phyloP scores from a whole-genome alignment of 2,113 vertebrate species.

The Cairina moschata region DNA sequence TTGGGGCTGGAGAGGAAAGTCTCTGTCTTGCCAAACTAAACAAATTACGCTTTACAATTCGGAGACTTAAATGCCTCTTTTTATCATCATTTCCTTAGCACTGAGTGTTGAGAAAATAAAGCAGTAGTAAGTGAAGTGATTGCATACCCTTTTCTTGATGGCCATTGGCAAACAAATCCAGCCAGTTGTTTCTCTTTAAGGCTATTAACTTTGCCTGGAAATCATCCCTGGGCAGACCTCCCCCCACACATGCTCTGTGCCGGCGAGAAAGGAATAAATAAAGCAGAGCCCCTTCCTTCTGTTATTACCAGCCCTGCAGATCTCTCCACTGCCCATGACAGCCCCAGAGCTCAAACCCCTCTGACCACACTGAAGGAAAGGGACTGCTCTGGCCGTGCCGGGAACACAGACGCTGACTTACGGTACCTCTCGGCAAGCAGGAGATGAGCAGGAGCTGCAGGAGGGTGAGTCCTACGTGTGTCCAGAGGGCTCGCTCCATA shows the following conservation, averaged over 20 bases:
- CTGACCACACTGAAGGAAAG: neutral
- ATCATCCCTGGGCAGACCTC: slow-evolving; percentile 1
- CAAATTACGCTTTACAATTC: slow-evolving; percentile 52
- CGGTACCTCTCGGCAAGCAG: slow-evolving; percentile 81
- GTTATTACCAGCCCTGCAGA: neutral
- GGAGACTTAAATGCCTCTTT: slow-evolving; percentile 48
- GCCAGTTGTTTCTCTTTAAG: slow-evolving; percentile 63
- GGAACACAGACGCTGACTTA: slow-evolving; percentile 20
- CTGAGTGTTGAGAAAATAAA: slow-evolving; percentile 49
- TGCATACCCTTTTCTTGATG: slow-evolving; percentile 33
- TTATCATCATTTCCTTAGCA: slow-evolving; percentile 54
- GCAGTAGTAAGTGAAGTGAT: slow-evolving; percentile 4
- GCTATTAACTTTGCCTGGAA: slow-evolving; percentile 33
- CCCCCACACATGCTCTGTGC: neutral
- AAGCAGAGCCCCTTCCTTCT: slow-evolving; percentile 4
- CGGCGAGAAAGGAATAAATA: neutral
- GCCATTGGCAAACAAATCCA: slow-evolving; percentile 41
- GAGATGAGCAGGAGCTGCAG: slow-evolving; percentile 77
- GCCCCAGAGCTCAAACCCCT: neutral
- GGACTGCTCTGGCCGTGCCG: neutral
- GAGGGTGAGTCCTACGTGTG: slow-evolving; percentile 69
- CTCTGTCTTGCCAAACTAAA: slow-evolving; percentile 49
- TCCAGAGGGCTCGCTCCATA: slow-evolving; percentile 75
- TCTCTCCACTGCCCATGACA: neutral
- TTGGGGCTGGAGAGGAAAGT: slow-evolving; percentile 46